phyloP scores from a whole-genome alignment of 2,888 invertebrate genomes.

The Scelioninae gen. 1 region DNA sequence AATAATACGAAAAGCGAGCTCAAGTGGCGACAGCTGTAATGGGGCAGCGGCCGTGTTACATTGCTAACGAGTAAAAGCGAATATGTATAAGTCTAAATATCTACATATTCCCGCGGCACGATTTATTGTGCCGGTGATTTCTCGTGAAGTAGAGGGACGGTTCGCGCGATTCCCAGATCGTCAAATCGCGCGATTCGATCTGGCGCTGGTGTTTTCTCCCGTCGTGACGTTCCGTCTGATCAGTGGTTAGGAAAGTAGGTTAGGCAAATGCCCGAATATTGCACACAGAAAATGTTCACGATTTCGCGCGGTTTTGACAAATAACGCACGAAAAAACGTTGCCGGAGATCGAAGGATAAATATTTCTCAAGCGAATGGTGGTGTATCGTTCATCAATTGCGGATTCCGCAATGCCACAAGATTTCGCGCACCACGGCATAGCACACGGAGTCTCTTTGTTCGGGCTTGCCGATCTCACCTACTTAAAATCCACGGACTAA shows the following conservation, averaged over 20 bases:
- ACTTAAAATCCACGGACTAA: constrained; percentile 34
- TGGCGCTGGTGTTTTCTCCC: constrained; percentile 17
- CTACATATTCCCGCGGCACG: no score
- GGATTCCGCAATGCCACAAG: constrained; percentile 21
- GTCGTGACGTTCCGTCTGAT: constrained; percentile 44
- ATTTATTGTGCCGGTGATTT: constrained; percentile 25
- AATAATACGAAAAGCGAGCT: constrained; percentile 53
- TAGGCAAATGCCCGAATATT: constrained; percentile 33
- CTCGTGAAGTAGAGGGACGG: no score
- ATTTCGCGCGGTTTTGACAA: constrained; percentile 38
- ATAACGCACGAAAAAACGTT: constrained; percentile 33
- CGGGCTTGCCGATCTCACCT: constrained; percentile 23
- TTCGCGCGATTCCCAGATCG: constrained; percentile 32
- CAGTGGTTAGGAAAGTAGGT: constrained; percentile 52
- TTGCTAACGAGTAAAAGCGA: constrained; percentile 42
- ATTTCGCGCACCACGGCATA: no score
- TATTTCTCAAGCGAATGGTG: constrained; percentile 35
- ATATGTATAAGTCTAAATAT: neutral
- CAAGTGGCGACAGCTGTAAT: constrained; percentile 61
- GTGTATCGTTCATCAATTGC: constrained; percentile 32
- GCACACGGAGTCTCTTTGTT: no score
- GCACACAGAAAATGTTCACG: constrained; percentile 11
- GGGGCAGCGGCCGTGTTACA: constrained; percentile 40
- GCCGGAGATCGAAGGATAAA: constrained; percentile 21
- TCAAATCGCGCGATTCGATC: constrained; percentile 47